Conservation (phyloP, 2,113 vertebrate genomes). For the Dipodomys ordii region DNA sequence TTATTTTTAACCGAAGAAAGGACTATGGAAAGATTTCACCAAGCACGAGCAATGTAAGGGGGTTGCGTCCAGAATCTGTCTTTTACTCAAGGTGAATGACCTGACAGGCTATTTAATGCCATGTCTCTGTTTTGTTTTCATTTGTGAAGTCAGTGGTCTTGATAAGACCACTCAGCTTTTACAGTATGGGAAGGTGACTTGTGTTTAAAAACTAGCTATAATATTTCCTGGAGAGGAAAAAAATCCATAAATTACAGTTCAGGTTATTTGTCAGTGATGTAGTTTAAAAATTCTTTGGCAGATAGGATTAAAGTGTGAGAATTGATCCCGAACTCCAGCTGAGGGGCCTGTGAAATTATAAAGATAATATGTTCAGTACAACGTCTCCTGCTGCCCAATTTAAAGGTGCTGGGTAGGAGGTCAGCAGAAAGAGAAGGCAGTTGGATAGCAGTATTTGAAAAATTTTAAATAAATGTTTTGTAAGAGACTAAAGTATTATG, state of each 20-base stretch:
- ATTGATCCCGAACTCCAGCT: slow-evolving; percentile 79
- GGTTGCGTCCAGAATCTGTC: background rate
- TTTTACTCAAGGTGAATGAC: background rate
- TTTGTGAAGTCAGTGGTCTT: background rate
- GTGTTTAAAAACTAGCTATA: slow-evolving; percentile 57
- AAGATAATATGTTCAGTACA: slow-evolving; percentile 76
- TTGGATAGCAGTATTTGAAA: slow-evolving; percentile 69
- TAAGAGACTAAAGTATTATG: slow-evolving; percentile 65
- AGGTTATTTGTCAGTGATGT: slow-evolving; percentile 76
- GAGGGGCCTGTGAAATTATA: slow-evolving; percentile 74
- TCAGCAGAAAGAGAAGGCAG: slow-evolving; percentile 52
- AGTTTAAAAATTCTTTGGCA: slow-evolving; percentile 77
- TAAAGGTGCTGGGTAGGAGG: slow-evolving; percentile 76
- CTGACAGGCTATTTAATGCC: background rate
- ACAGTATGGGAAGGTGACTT: background rate
- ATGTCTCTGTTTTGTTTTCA: slow-evolving; percentile 37
- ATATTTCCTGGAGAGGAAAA: slow-evolving; percentile 60
- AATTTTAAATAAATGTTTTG: slow-evolving; percentile 78
- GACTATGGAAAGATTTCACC: background rate
- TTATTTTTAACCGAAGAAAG: background rate
- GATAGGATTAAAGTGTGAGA: slow-evolving; percentile 80
- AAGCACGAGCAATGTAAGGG: background rate
- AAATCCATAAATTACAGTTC: slow-evolving; percentile 73
- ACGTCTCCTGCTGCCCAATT: slow-evolving; percentile 71
- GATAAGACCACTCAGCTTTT: background rate